Base-by-base conservation (phyloP, 2,797 vertebrate genomes). In the Phalloptychus januarius region DNA sequence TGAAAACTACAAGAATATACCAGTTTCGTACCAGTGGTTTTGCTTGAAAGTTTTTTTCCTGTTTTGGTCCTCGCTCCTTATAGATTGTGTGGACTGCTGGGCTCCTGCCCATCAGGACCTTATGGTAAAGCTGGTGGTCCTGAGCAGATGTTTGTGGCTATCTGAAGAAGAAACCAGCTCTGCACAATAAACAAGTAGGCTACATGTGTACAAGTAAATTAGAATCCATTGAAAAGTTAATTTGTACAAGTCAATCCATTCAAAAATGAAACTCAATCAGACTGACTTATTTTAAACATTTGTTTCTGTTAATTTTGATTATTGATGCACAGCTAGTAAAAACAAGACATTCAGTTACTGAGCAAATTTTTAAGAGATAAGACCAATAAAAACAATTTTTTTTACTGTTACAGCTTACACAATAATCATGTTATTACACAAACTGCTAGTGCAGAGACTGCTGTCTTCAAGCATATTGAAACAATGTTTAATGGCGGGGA, bases 81-180 rank as follows among this genome's bases (percentile, higher is more conserved):
- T 71, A 63, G 56, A 63, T 12, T 71, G 56, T 50, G 71, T 69
- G 46, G 72, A 77, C 74, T 52, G 65, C 16, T 50, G 67, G 50
- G 76, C n/a, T 48, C 4, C 20, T 78, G 38, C 79, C 72, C 76
- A 25, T 63, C 6, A 6, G 63, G 77, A 45, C 69, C 45, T 46
- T 69, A 46, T 82, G 78, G 84, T 48, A 75, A 74, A 82, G n/a
- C 67, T 44, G 31, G 63, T 63, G 85, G 78, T 81, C 81, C 82
- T 83, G n/a, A 76, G 67, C 77, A 78, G 82, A 88, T 78, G 83
- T 40, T 75, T n/a, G 46, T 78, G 71, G 75, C 76, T 74, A 44
- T 85, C 79, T 83, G 77, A 79, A 84, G 82, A 90, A 89, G 82
- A 84, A 90, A 80, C 75, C 75, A 80, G 84, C 81, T 45, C 79